phyloP scores from a whole-genome alignment of 1,140 invertebrate species.

The Papilio glaucus region DNA sequence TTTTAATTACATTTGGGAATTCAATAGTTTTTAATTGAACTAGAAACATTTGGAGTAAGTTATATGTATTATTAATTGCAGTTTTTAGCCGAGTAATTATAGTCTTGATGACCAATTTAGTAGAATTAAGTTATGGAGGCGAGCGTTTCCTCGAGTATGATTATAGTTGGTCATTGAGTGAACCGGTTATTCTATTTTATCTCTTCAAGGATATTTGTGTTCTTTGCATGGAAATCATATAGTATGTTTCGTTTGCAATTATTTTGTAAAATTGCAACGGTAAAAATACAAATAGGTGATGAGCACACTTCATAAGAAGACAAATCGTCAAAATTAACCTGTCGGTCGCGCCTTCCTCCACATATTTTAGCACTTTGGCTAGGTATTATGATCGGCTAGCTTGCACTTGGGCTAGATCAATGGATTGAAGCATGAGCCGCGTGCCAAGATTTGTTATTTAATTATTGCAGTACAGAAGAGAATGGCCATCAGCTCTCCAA shows the following conservation, averaged over 20 bases:
- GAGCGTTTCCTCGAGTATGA: constrained; percentile 28
- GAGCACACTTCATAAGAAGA: no score
- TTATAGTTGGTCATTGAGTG: constrained; percentile 22
- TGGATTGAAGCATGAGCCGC: no score
- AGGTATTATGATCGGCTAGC: no score
- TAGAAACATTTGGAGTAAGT: constrained; percentile 16
- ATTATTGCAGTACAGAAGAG: no score
- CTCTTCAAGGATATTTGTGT: constrained; percentile 12
- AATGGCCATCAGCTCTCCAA: no score
- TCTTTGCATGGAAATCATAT: constrained; percentile 4
- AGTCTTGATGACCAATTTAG: constrained; percentile 28
- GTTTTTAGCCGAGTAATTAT: constrained; percentile 30
- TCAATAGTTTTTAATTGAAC: constrained; percentile 31
- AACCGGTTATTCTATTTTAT: constrained; percentile 25
- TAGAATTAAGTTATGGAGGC: constrained; percentile 27
- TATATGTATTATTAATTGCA: constrained; percentile 26
- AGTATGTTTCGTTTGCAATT: not conserved
- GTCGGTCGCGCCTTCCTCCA: no score
- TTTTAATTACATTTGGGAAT: constrained; percentile 56
- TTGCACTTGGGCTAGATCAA: no score
- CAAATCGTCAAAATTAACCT: no score
- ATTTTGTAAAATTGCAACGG: not conserved
- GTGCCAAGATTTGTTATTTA: no score
- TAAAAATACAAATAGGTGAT: no score
- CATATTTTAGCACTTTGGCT: no score